Evolutionary conservation across 1,140 invertebrate species (phyloP).

Genomic region (Cotesia vestalis): DNA sequence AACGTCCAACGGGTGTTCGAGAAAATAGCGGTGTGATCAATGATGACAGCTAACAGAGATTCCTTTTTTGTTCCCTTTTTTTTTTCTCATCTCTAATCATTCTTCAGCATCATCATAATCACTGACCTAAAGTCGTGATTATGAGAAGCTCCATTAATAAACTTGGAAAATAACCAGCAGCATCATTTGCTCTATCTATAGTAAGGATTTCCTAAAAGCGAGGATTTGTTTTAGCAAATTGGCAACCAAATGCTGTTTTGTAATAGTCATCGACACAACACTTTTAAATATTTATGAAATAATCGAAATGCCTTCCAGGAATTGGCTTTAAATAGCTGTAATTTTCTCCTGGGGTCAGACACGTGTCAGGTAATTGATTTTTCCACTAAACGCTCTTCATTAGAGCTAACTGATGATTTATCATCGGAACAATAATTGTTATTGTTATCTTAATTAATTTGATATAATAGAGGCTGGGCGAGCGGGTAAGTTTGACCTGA

Average conservation of each 20-base stretch:
- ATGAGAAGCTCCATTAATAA: neutral
- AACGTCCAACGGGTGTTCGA: conserved; percentile 38
- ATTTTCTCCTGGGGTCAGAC: conserved; percentile 14
- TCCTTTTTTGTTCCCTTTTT: neutral
- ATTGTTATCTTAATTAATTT: neutral
- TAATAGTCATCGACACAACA: too few relatives aligned
- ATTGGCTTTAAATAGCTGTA: neutral
- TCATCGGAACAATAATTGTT: too few relatives aligned
- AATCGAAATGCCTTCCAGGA: neutral
- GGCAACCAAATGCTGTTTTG: too few relatives aligned
- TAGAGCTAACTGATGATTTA: too few relatives aligned
- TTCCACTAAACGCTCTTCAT: too few relatives aligned
- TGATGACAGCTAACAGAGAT: conserved; percentile 3
- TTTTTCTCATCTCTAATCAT: too few relatives aligned
- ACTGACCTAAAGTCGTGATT: too few relatives aligned
- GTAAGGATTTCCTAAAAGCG: too few relatives aligned
- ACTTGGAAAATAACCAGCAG: neutral
- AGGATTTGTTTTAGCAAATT: too few relatives aligned
- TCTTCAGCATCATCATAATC: too few relatives aligned
- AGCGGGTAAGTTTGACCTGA: conserved; percentile 36
- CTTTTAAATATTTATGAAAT: neutral
- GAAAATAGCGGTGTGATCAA: conserved; percentile 28
- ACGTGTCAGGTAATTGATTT: neutral
- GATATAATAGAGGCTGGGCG: neutral
- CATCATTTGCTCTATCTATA: too few relatives aligned